Conservation (phyloP, 2,888 invertebrate species). For the Amiota communis region DNA sequence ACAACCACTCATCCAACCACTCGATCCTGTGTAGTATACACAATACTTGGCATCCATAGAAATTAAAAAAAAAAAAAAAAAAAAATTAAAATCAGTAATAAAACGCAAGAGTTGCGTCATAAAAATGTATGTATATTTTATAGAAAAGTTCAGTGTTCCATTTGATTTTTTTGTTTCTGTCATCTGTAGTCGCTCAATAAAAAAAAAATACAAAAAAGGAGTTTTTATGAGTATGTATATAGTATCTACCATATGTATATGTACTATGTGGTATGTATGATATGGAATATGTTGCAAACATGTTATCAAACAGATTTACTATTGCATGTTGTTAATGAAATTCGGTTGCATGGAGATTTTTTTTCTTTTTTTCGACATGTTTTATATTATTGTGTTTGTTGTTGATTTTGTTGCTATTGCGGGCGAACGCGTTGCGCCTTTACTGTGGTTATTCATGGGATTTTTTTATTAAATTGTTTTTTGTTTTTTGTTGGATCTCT, state of each 20-base stretch:
- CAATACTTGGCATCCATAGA: not conserved
- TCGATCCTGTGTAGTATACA: not conserved
- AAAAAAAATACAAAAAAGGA: conserved; percentile 49
- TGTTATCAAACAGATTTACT: conserved; percentile 31
- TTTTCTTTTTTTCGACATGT: not conserved
- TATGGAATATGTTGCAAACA: conserved; percentile 16
- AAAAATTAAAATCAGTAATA: not conserved
- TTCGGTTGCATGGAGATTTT: not conserved
- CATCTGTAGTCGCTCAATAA: not conserved
- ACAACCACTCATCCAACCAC: not conserved
- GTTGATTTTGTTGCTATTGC: not conserved
- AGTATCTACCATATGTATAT: not conserved
- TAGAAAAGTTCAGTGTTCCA: not conserved
- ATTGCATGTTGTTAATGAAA: conserved; percentile 23
- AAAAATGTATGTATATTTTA: conserved; percentile 12
- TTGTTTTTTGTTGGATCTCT: not conserved
- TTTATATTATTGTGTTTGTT: not conserved
- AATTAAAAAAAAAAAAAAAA: not conserved
- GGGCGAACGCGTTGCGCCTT: no score
- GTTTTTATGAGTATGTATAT: conserved; percentile 38
- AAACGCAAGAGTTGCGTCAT: conserved; percentile 4
- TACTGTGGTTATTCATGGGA: not conserved
- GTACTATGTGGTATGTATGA: not conserved
- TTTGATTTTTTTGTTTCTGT: not conserved
- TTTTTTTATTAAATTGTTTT: conserved; percentile 4